Base-by-base conservation (phyloP, 2,797 vertebrate genomes). In the Xiphophorus birchmanni region DNA sequence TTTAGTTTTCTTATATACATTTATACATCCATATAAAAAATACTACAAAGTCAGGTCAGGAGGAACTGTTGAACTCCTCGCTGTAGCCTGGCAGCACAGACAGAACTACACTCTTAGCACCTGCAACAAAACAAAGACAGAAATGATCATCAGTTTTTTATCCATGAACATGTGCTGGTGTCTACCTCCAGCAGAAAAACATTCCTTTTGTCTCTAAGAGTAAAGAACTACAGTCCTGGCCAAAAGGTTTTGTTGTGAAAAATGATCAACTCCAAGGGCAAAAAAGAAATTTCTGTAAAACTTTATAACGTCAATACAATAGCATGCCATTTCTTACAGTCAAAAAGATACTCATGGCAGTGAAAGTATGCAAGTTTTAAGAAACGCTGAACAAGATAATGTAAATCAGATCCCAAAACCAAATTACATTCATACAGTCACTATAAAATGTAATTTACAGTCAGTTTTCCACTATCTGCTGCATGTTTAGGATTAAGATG, bases 11-110 rank as follows among this genome's bases (percentile, higher is more conserved):
- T 63, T 63, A 15, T 35, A 7, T 63, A 60, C 58, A 60, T 35
- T 35, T 63, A 35, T 63, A 63, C 60, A 63, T 35, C 32, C 32
- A 63, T 63, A 35, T 63, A 35, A 63, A 60, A 60, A 13, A 63
- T 18, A 8, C 18, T 4, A 58, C 29, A n/a, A 23, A 13, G 60
- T 63, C n/a, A 47, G 44, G 56, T 72, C 69, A 47, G 47, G 29
- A 52, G n/a, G 18, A 72, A 45, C 21, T 45, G 11, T 45, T 72
- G 42, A 72, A 72, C 69, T 71, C 67, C 67, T 72, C 42, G 6
- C 69, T n/a, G 69, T 72, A 72, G 11, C 42, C 69, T 26, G 69
- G 69, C 69, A 72, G 69, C 26, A 72, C 69, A 45, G 69, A 45
- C 42, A 72, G 42, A n/a, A 72, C 13, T 42, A 72, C 69, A 44